A percentile compares a stretch with the other conserved stretches of the same genome.
These are phyloP conservation scores for Australoheros facetus DNA, from an alignment of 2,797 vertebrate species.

Conservation along the genomic window DNA sequence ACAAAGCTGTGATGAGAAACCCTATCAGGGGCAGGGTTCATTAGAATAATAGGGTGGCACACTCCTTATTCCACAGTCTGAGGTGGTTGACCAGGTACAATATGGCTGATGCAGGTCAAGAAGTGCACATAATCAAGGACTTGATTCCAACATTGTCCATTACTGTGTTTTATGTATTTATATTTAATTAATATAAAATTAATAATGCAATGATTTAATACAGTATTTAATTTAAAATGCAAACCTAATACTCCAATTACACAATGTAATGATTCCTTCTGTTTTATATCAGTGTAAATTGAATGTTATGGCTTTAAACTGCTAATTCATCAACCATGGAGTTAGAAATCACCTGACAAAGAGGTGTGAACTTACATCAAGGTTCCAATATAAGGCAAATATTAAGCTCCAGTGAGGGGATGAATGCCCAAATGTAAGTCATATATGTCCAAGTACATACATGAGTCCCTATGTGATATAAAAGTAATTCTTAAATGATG, in stretches of 20 bases:
- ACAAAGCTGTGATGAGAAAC: constrained; percentile 79
- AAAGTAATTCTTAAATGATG: constrained; percentile 15
- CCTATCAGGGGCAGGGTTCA: constrained; percentile 78
- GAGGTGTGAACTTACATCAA: not conserved
- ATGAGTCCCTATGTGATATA: not conserved
- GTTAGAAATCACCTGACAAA: not conserved
- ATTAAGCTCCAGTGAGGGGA: not conserved
- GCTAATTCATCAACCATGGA: not conserved
- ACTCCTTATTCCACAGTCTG: constrained; percentile 34
- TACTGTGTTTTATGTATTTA: not conserved
- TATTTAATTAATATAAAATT: not conserved
- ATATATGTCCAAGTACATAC: not conserved
- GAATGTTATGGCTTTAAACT: not conserved
- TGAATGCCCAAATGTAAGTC: not conserved
- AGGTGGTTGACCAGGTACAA: constrained; percentile 34
- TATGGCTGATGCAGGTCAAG: constrained; percentile 6
- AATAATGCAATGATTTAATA: not conserved
- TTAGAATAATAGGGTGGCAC: constrained; percentile 71
- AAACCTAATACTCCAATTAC: not conserved
- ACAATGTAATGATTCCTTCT: not conserved
- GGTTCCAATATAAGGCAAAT: not conserved
- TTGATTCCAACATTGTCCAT: not conserved
- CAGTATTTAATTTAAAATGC: not conserved
- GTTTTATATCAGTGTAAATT: not conserved
- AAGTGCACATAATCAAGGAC: constrained; percentile 4